phyloP scores from a whole-genome alignment of 2,888 invertebrate genomes.

The Drosophila anomelani region DNA sequence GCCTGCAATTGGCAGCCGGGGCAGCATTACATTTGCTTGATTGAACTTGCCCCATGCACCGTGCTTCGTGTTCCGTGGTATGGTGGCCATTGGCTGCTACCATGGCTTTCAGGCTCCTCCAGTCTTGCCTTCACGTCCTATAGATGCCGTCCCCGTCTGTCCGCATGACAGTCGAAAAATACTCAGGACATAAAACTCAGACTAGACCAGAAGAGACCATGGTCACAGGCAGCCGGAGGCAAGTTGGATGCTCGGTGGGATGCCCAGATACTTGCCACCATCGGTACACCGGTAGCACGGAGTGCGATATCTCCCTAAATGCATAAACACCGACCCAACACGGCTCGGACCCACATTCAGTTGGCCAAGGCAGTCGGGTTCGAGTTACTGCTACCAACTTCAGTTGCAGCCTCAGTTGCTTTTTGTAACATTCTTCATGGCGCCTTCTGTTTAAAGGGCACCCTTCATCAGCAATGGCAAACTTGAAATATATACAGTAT shows the following conservation, averaged over 20 bases:
- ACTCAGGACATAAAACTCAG: constrained; percentile 28
- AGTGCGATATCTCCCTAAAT: constrained; percentile 54
- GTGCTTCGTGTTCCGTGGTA: constrained; percentile 3
- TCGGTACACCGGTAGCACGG: constrained; percentile 38
- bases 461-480: constrained; percentile 52
- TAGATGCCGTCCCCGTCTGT: neutral
- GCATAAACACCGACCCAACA: constrained; percentile 52
- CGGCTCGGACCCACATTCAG: constrained; percentile 63
- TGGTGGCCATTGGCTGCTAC: neutral
- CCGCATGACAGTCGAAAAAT: constrained; percentile 36
- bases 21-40: constrained; percentile 75
- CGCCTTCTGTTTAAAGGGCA: constrained; percentile 60
- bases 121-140: neutral
- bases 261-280: constrained; percentile 27
- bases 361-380: neutral
- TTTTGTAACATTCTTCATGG: constrained; percentile 54
- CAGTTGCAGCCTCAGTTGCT: constrained; percentile 29
- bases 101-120: neutral
- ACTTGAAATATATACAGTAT: constrained; percentile 31
- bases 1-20: constrained; percentile 70
- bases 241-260: constrained; percentile 25
- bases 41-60: constrained; percentile 58
- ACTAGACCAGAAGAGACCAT: constrained; percentile 17
- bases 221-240: constrained; percentile 35
- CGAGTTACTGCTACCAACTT: constrained; percentile 1